phyloP scores from a whole-genome alignment of 2,888 invertebrate species.

The Sinotaia quadrata region DNA sequence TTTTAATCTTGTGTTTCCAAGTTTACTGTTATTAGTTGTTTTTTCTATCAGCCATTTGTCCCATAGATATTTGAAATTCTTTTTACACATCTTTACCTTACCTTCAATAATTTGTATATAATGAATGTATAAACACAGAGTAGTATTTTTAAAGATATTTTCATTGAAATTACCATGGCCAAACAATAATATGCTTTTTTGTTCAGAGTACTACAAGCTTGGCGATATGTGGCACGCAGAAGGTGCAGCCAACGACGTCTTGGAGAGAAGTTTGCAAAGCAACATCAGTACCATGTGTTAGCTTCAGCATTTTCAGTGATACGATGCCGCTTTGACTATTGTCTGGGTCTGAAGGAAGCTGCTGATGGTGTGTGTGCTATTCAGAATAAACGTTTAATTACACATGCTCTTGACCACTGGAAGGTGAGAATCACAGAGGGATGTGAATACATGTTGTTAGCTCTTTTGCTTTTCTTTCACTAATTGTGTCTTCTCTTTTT shows the following conservation, averaged over 20 bases:
- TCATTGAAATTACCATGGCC: no score
- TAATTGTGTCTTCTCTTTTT: background rate
- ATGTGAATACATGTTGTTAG: background rate
- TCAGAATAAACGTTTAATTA: slow-evolving; percentile 41
- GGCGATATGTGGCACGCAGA: slow-evolving; percentile 49
- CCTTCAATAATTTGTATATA: no score
- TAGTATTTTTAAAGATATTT: no score
- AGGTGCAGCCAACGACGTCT: slow-evolving; percentile 44
- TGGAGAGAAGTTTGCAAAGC: slow-evolving; percentile 41
- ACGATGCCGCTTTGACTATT: slow-evolving; percentile 53
- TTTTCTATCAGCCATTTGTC: no score
- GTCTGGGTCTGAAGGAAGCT: slow-evolving; percentile 47
- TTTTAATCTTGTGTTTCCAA: no score
- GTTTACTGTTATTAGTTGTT: no score
- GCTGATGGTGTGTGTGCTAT: slow-evolving; percentile 44
- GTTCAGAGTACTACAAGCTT: slow-evolving; percentile 53
- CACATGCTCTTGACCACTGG: slow-evolving; percentile 47
- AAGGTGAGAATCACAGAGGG: slow-evolving; percentile 9
- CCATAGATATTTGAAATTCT: no score
- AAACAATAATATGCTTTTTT: background rate
- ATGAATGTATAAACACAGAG: no score
- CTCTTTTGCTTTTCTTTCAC: background rate
- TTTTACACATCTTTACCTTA: no score
- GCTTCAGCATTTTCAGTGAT: slow-evolving; percentile 45
- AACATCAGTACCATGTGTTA: slow-evolving; percentile 41